phyloP scores from a whole-genome alignment of 2,113 vertebrate genomes.

The Chelonoidis abingdonii region DNA sequence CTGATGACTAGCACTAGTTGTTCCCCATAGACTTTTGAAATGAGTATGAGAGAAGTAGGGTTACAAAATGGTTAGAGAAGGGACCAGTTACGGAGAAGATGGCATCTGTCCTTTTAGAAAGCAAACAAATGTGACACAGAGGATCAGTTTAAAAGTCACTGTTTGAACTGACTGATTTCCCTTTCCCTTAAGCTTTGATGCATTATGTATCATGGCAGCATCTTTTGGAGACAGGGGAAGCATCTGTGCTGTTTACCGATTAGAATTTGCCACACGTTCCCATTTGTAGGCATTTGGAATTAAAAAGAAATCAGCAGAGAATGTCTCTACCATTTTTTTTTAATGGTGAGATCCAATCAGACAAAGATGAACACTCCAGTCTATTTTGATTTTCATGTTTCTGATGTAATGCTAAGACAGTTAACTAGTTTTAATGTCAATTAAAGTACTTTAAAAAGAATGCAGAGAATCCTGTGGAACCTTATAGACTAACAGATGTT shows the following conservation, averaged over 20 bases:
- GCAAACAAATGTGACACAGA: slow-evolving; percentile 24
- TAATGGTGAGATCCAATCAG: background rate
- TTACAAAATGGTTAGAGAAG: background rate
- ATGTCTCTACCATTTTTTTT: background rate
- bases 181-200: slow-evolving; percentile 64
- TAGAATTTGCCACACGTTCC: slow-evolving; percentile 50
- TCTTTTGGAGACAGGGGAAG: slow-evolving; percentile 57
- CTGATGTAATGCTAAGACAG: background rate
- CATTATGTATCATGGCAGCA: slow-evolving; percentile 51
- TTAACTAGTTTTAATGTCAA: background rate
- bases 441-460: slow-evolving; percentile 25
- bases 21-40: background rate
- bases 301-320: slow-evolving; percentile 47
- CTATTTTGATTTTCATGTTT: background rate
- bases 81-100: background rate
- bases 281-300: slow-evolving; percentile 49
- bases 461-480: background rate
- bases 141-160: slow-evolving; percentile 55
- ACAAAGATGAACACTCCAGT: background rate
- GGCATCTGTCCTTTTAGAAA: slow-evolving; percentile 37
- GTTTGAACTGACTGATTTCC: slow-evolving; percentile 58
- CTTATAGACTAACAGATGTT: too few species aligned
- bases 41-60: background rate
- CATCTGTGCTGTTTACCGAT: slow-evolving; percentile 56
- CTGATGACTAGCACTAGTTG: background rate